Percentiles rank a stretch among this genome's conserved stretches.
These are phyloP conservation scores for Eulemur rufifrons DNA, from an alignment of 2,113 vertebrate species.

Conservation along the genomic window DNA sequence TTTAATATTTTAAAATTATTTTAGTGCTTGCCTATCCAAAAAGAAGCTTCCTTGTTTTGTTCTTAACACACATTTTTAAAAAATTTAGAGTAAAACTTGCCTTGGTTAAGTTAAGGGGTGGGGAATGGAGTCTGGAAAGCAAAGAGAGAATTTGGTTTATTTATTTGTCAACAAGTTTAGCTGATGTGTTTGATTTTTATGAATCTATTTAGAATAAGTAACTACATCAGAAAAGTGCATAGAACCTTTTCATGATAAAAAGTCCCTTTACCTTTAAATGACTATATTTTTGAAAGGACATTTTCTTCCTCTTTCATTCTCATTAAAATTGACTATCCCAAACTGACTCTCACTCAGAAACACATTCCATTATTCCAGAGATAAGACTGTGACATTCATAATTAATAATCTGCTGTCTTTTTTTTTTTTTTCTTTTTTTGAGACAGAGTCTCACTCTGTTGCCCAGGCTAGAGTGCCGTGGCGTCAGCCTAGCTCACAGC, in stretches of 20 bases:
- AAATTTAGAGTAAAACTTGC: background rate
- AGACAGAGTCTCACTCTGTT: no score
- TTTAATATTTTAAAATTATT: background rate
- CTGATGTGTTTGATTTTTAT: background rate
- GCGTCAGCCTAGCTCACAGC: no score
- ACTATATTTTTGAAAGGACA: background rate
- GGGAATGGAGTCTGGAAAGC: background rate
- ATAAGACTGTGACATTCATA: background rate
- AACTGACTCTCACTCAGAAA: background rate
- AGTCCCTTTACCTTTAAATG: background rate
- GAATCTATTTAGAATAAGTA: background rate
- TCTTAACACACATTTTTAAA: background rate
- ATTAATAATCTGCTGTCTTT: background rate
- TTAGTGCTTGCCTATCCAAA: background rate
- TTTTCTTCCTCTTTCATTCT: background rate
- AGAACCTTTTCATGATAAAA: background rate
- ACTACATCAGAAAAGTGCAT: background rate
- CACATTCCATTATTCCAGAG: background rate
- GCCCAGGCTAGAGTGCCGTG: no score
- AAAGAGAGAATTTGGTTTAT: background rate
- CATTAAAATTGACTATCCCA: background rate
- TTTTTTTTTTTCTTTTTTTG: no score
- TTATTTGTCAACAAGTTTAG: background rate
- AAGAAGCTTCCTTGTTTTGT: slow-evolving; percentile 5
- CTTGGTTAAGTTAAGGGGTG: background rate